Conservation (phyloP, 2,113 vertebrate species). For the Ictidomys tridecemlineatus region DNA sequence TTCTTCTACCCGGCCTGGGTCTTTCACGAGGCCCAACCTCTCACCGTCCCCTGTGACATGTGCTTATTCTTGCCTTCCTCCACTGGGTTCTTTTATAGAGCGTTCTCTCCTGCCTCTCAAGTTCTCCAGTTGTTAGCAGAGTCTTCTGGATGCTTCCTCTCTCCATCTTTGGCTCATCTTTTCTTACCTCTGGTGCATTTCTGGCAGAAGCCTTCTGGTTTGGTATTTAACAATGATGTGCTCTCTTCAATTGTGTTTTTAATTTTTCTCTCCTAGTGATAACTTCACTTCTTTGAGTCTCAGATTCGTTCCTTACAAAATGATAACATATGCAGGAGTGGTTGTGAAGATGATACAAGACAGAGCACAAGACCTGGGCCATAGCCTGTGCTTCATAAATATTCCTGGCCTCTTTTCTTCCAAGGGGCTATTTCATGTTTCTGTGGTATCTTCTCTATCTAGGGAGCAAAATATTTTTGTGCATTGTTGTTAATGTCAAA, state of each 20-base stretch:
- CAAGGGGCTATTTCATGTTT: not conserved
- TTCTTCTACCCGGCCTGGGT: not conserved
- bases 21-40: not conserved
- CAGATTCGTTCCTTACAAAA: not conserved
- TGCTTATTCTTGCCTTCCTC: not conserved
- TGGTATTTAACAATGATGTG: not conserved
- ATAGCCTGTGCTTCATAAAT: fast-evolving
- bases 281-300: not conserved
- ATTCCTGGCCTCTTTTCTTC: not conserved
- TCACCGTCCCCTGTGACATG: not conserved
- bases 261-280: not conserved
- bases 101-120: not conserved
- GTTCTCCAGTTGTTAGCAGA: not conserved
- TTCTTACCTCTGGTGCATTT: not conserved
- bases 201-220: not conserved
- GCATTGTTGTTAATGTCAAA: not conserved
- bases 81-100: not conserved
- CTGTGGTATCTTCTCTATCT: not conserved
- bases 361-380: not conserved
- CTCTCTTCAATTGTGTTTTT: not conserved
- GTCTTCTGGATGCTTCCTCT: not conserved
- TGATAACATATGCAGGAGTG: not conserved
- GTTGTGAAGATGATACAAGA: not conserved
- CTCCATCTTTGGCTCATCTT: not conserved
- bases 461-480: not conserved